phyloP scores from a whole-genome alignment of 2,888 invertebrate genomes.

The Invenusta paracnida region DNA sequence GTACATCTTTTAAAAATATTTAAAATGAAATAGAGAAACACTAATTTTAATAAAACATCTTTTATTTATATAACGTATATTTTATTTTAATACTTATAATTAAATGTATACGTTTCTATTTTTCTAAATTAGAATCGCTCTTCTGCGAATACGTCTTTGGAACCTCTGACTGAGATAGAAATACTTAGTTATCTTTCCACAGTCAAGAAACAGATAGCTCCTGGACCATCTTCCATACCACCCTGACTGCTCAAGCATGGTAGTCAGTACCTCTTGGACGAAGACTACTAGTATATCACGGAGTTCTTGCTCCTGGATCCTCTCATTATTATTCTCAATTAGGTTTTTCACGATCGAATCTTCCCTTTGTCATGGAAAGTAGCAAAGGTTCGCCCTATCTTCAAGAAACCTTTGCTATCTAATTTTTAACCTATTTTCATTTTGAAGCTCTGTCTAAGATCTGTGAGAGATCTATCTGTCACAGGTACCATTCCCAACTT shows the following conservation, averaged over 20 bases:
- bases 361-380: neutral
- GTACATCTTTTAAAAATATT: no score
- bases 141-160: neutral
- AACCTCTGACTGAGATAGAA: neutral
- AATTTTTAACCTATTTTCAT: no score
- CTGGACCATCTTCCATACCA: neutral
- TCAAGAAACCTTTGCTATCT: no score
- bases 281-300: no score
- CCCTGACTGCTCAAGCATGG: neutral
- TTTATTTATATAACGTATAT: no score
- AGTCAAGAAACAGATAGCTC: neutral
- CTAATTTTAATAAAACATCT: no score
- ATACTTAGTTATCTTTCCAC: neutral
- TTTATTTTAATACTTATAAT: no score
- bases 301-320: no score
- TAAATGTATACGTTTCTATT: no score
- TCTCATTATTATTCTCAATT: neutral
- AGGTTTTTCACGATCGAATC: neutral
- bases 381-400: neutral
- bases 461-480: neutral
- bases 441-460: no score
- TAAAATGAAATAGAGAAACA: no score
- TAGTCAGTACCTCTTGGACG: neutral
- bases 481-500: neutral
- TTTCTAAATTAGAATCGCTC: no score